Percentiles rank a stretch among this genome's conserved stretches.
Conservation (phyloP, 2,888 invertebrate genomes). For the Agrochola lota region DNA sequence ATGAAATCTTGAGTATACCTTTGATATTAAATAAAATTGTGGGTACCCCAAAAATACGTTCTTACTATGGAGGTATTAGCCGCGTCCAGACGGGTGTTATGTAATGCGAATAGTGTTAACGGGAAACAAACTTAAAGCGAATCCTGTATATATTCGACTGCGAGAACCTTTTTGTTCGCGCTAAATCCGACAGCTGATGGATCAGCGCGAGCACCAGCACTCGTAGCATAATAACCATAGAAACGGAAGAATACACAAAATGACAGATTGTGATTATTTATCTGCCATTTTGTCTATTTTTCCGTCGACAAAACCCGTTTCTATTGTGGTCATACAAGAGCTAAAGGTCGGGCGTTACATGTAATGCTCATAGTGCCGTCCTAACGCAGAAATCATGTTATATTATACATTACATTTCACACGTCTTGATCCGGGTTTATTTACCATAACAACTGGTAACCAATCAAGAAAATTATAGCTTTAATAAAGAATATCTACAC, state of each 20-base stretch:
- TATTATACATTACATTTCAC: too few relatives aligned
- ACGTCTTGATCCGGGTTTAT: too few relatives aligned
- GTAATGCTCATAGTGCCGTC: too few relatives aligned
- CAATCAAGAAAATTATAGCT: conserved; percentile 59
- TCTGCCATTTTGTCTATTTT: too few relatives aligned
- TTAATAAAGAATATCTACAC: conserved; percentile 62
- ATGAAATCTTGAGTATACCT: neutral
- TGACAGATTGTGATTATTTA: too few relatives aligned
- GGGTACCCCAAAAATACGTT: neutral
- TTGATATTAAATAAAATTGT: neutral
- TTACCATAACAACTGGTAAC: conserved; percentile 7
- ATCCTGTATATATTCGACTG: neutral
- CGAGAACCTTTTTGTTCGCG: neutral
- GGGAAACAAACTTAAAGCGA: neutral
- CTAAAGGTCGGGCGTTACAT: too few relatives aligned
- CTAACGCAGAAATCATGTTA: too few relatives aligned
- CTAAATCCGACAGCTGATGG: neutral
- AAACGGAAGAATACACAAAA: too few relatives aligned
- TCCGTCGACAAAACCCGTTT: too few relatives aligned
- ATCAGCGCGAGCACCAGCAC: neutral
- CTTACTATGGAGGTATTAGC: neutral
- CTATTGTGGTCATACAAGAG: too few relatives aligned
- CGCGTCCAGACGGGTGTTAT: neutral
- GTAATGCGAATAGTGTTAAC: neutral
- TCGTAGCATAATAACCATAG: too few relatives aligned